Percentiles rank a stretch among this genome's conserved stretches.
Evolutionary conservation across 1,140 invertebrate genomes (phyloP).

Genomic region (Leptonema lineaticorne): DNA sequence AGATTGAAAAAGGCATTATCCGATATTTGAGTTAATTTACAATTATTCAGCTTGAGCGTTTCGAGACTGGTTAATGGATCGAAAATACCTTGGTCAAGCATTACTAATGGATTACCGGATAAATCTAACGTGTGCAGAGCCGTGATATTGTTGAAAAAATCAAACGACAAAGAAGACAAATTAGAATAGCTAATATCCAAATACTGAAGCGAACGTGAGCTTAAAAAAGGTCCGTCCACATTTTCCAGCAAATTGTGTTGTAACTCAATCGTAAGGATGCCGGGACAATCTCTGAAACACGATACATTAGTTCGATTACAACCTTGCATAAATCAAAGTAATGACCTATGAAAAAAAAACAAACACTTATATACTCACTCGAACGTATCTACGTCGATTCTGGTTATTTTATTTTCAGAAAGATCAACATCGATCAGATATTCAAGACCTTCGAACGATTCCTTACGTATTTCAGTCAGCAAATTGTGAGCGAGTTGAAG

Average conservation of each 20-base stretch:
- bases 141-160: constrained; percentile 68
- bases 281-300: constrained; percentile 63
- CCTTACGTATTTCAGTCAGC: constrained; percentile 60
- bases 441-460: constrained; percentile 63
- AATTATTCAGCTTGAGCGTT: constrained; percentile 65
- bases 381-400: constrained; percentile 66
- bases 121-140: constrained; percentile 67
- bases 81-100: constrained; percentile 60
- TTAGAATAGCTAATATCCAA: constrained; percentile 68
- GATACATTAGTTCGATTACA: constrained; percentile 5
- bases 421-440: constrained; percentile 71
- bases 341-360: background rate
- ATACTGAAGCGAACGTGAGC: constrained; percentile 64
- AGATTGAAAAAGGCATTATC: constrained; percentile 59
- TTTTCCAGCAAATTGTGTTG: constrained; percentile 66
- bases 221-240: constrained; percentile 65
- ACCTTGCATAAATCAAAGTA: background rate
- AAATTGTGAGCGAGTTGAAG: constrained; percentile 70
- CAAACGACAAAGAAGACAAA: constrained; percentile 58
- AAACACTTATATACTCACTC: constrained; percentile 57
- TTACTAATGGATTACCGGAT: constrained; percentile 66
- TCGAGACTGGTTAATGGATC: constrained; percentile 65
- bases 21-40: constrained; percentile 62
- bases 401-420: constrained; percentile 64
- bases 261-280: constrained; percentile 68